Evolutionary conservation across 2,888 invertebrate genomes (phyloP).

Genomic region (Plemyria rubiginata): DNA sequence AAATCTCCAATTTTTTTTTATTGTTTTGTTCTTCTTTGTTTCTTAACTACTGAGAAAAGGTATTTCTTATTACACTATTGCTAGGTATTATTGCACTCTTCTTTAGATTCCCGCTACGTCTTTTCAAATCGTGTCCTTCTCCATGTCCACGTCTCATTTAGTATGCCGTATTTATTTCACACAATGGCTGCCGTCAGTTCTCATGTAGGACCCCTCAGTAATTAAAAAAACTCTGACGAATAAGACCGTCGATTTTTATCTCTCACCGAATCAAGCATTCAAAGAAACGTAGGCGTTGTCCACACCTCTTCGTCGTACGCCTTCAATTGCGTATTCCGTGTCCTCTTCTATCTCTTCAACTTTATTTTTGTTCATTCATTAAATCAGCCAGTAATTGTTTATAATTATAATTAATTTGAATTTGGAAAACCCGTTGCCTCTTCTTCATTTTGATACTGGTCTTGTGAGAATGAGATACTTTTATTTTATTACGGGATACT

Average conservation of each 20-base stretch:
- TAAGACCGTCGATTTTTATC: slow-evolving; percentile 84
- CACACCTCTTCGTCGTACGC: slow-evolving; percentile 67
- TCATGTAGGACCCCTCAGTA: slow-evolving; percentile 80
- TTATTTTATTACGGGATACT: slow-evolving; percentile 57
- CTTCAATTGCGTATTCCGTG: slow-evolving; percentile 42
- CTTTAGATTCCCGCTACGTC: slow-evolving; percentile 13
- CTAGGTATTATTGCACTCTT: neutral
- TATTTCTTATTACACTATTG: no score
- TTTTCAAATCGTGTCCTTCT: slow-evolving; percentile 53
- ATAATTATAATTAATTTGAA: slow-evolving; percentile 81
- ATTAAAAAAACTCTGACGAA: slow-evolving; percentile 84
- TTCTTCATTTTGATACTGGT: slow-evolving; percentile 66
- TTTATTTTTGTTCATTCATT: slow-evolving; percentile 71
- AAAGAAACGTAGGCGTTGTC: slow-evolving; percentile 80
- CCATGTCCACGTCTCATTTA: slow-evolving; percentile 60
- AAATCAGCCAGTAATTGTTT: slow-evolving; percentile 78
- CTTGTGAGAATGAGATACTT: slow-evolving; percentile 75
- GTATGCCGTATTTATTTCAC: slow-evolving; percentile 75
- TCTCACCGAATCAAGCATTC: slow-evolving; percentile 79
- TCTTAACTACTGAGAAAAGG: no score
- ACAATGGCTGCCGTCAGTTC: slow-evolving; percentile 80
- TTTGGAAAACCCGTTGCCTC: slow-evolving; percentile 65
- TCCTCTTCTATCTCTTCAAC: slow-evolving; percentile 64
- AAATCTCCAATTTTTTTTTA: no score
- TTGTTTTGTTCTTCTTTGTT: no score